Evolutionary conservation across 1,140 invertebrate species (phyloP), one percentile per base, ranked within the genome.

Genomic region (Formica selysi): DNA sequence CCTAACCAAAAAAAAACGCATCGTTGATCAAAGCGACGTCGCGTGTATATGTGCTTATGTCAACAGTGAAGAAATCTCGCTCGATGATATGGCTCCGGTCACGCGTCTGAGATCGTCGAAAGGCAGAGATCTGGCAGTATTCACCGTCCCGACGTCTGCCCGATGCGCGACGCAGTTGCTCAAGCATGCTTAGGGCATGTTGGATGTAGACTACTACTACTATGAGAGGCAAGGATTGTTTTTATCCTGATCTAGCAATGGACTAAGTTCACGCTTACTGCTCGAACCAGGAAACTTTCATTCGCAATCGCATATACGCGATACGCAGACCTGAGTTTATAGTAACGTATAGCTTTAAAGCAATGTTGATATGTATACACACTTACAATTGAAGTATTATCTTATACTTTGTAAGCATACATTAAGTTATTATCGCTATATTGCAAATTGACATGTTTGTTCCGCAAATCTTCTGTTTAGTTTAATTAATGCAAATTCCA

Each of bases 221-320:
- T 89, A 90, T 90, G 88, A 73, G 85, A 91, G 90, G 88, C 86
- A 91, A 91, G 76, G 79, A 86, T 91, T 85, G 59, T 90, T 90
- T 91, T 91, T 90, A 81, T 83, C 86, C 86, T 84, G 62, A 87
- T 91, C 74, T 86, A 90, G 86, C 83, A 64, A 91, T 90, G 88
- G 79, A 90, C 83, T 91, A 89, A 91, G 90, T 91, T 91, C 70
- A 91, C 86, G 79, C 85, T 89, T 85, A 68, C 78, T 91, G 89
- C 67, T 83, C 68, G 81, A 90, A 87, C 73, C 88, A 89, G 79
- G 76, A 48, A 68, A 86, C 32, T 54, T 11, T 38, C 36, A 16
- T 38, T 67, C 54, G 54, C 64, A 61, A 68, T 80, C 44, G 36
- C 6, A 22, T 48, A 8, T 80, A 74, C 19, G 44, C 38, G 59